Base-by-base conservation (phyloP, 2,113 vertebrate species). In the Fulmarus glacialis region DNA sequence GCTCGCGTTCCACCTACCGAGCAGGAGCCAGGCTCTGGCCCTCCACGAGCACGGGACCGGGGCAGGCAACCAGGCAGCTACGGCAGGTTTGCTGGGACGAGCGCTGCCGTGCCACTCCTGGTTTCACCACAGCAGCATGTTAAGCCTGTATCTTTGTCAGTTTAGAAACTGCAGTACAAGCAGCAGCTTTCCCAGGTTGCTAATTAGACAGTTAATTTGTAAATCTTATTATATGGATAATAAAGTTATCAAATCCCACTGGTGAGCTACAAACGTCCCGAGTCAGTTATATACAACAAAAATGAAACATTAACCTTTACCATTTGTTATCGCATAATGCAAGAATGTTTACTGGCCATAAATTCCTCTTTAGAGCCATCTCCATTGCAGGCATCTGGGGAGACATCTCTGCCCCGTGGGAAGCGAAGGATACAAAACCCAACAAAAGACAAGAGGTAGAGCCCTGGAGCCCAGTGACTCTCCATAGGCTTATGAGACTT, bases 191-290 rank as follows among this genome's bases (percentile, higher is more conserved):
- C 89, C 75, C 92, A 60, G 72, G 86, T 75, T 38, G 86, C 79
- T 96, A 93, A 94, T 96, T 91, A 94, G 95, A 53, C 73, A 43
- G 91, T 48, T 89, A 60, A 96, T 97, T 95, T 94, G 93, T 81
- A 97, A 96, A 95, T 93, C 90, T 78, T 74, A 78, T 96, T 95
- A 95, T 55, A 40, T 24, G 80, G 89, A 48, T 95, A 95, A 97
- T 90, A 84, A 92, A 92, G 82, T 91, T 92, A 97, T 81, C 95
- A 71, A 83, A 72, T 82, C 86, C 94, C 86, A 55, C 56, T 17
- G 73, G 70, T 6, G 71, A 94, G 60, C 72, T 63, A 16, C 83
- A 64, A 94, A 87, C 27, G 3, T 92, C 92, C 75, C 9, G 15
- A 92, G 80, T 68, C 82, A 48, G 89, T 93, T 90, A 40, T 70